These are phyloP conservation scores for Syrphus vitripennis DNA, from an alignment of 2,888 invertebrate genomes.

Conservation along the genomic window DNA sequence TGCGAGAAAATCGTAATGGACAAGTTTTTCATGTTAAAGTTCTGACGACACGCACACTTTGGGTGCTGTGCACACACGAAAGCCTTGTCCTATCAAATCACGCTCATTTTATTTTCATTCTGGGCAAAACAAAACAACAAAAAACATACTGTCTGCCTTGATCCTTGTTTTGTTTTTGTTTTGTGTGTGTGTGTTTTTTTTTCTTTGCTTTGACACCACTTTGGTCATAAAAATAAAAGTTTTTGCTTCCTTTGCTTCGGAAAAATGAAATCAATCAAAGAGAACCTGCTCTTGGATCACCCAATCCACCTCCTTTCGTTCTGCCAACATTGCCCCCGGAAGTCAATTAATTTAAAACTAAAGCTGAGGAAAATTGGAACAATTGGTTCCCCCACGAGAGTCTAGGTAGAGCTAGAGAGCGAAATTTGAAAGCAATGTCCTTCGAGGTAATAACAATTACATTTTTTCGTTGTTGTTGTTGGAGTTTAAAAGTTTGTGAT, in stretches of 20 bases:
- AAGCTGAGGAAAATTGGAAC: constrained; percentile 46
- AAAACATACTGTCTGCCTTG: background rate
- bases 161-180: constrained; percentile 26
- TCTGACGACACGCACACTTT: constrained; percentile 39
- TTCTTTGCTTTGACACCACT: constrained; percentile 7
- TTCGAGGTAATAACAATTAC: constrained; percentile 20
- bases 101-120: constrained; percentile 42
- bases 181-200: background rate
- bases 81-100: constrained; percentile 57
- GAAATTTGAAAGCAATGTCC: background rate
- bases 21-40: constrained; percentile 62
- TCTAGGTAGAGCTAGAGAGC: background rate
- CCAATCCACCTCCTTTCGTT: background rate
- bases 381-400: constrained; percentile 36
- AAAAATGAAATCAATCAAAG: constrained; percentile 57
- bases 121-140: no score
- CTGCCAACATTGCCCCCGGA: background rate
- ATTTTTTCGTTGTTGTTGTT: constrained; percentile 36
- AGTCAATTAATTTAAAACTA: constrained; percentile 66
- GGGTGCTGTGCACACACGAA: constrained; percentile 11
- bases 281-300: background rate
- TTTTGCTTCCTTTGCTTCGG: constrained; percentile 14
- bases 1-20: constrained; percentile 58
- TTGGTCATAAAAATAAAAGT: constrained; percentile 23
- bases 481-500: constrained; percentile 37